Evolutionary conservation across 92 coral and sea anemone species (phyloP).

Genomic region (Metridium senile): DNA sequence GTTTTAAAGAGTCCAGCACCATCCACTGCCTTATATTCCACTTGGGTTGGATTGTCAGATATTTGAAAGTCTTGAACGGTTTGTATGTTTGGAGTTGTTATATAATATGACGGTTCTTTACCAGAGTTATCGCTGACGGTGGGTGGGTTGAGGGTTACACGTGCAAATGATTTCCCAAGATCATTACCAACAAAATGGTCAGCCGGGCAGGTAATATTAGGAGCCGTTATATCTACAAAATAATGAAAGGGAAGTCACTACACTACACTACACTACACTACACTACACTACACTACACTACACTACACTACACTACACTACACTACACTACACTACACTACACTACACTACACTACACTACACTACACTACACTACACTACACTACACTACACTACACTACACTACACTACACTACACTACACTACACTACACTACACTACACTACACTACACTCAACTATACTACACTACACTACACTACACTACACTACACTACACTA

Average conservation of each 20-base stretch:
- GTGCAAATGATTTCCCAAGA: conserved; percentile 49
- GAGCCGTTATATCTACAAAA: conserved; percentile 54
- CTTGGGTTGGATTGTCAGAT: conserved; percentile 42
- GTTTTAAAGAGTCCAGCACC: conserved; percentile 45
- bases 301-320: too few relatives aligned
- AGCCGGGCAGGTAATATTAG: conserved; percentile 60
- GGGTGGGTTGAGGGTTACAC: conserved; percentile 44
- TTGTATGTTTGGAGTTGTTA: conserved; percentile 32
- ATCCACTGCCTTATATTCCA: conserved; percentile 66
- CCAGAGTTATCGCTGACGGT: conserved; percentile 76
- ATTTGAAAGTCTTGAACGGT: conserved; percentile 55
- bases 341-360: too few relatives aligned
- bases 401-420: too few relatives aligned
- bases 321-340: too few relatives aligned
- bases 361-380: too few relatives aligned
- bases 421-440: too few relatives aligned
- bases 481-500: too few relatives aligned
- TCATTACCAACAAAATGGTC: conserved; percentile 45
- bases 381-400: too few relatives aligned
- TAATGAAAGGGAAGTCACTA: not conserved
- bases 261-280: too few relatives aligned
- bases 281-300: too few relatives aligned
- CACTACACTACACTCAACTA: too few relatives aligned
- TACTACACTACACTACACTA: too few relatives aligned
- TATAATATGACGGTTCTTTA: conserved; percentile 53